A percentile compares a stretch with the other conserved stretches of the same genome.
Evolutionary conservation across 2,888 invertebrate species (phyloP).

Genomic region (Lasioglossum malachurum): DNA sequence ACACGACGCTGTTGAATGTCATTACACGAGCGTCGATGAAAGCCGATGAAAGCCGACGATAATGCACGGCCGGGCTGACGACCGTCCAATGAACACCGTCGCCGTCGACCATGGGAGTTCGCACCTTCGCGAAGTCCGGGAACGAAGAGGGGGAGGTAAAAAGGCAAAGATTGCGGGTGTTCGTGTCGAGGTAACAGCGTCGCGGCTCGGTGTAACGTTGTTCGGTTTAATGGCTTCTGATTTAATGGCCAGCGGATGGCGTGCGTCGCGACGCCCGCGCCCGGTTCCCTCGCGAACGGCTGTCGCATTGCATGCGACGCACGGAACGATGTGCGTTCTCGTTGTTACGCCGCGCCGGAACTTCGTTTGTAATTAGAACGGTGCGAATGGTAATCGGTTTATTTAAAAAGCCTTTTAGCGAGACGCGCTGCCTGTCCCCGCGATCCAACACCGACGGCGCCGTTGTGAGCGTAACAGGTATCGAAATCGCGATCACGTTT

Average conservation of each 20-base stretch:
- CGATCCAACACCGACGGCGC: not conserved
- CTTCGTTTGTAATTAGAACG: conserved; percentile 64
- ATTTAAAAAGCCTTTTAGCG: conserved; percentile 68
- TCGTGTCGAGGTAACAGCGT: conserved; percentile 14
- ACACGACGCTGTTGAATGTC: not conserved
- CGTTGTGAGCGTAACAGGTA: conserved; percentile 27
- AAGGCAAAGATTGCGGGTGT: conserved; percentile 4
- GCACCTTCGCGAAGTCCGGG: not conserved
- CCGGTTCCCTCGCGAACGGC: conserved; percentile 39
- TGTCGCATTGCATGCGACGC: conserved; percentile 70
- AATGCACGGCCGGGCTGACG: not conserved
- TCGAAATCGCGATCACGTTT: conserved; percentile 28
- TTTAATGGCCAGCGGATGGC: conserved; percentile 64
- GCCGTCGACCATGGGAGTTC: not conserved
- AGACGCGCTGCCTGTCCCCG: conserved; percentile 6
- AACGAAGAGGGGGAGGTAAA: not conserved
- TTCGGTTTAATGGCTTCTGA: conserved; percentile 70
- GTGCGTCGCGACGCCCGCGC: conserved; percentile 24
- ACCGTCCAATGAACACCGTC: not conserved
- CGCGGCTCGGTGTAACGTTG: conserved; percentile 56
- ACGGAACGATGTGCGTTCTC: conserved; percentile 55
- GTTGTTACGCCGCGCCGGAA: conserved; percentile 46
- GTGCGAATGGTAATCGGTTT: conserved; percentile 67
- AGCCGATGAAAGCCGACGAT: not conserved
- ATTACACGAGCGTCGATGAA: not conserved